A percentile compares a stretch with the other conserved stretches of the same genome.
Evolutionary conservation across 1,140 invertebrate genomes (phyloP).

Genomic region (Drosophila santomea): DNA sequence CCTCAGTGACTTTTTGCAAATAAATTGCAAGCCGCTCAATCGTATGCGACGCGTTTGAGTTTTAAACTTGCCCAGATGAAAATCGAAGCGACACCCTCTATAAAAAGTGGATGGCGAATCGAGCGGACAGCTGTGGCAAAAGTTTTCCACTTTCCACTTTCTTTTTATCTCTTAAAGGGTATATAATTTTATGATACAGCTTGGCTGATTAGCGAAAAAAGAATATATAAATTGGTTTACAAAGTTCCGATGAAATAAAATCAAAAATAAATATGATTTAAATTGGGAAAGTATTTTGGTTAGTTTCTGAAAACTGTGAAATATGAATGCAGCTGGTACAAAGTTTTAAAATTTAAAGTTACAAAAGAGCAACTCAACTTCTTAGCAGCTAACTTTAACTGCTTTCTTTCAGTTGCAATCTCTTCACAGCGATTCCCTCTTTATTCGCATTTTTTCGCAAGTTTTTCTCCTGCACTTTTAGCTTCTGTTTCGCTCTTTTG

Average conservation of each 20-base stretch:
- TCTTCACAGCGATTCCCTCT: conserved; percentile 24
- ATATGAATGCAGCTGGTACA: background rate
- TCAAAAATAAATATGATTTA: no score
- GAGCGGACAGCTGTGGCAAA: conserved; percentile 33
- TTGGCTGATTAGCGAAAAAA: background rate
- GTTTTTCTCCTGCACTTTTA: conserved; percentile 59
- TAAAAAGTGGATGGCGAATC: conserved; percentile 5
- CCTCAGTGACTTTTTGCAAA: conserved; percentile 70
- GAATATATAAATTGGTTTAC: background rate
- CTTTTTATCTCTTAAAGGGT: conserved; percentile 2
- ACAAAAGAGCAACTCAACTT: conserved; percentile 29
- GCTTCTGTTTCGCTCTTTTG: conserved; percentile 4
- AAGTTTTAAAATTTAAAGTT: background rate
- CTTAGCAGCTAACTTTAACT: conserved; percentile 13
- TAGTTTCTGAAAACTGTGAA: background rate
- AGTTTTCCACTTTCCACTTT: conserved; percentile 16
- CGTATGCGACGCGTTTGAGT: conserved; percentile 33
- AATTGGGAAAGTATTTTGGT: no score
- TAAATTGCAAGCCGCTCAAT: conserved; percentile 49
- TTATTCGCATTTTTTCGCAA: conserved; percentile 44
- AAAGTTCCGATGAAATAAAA: no score
- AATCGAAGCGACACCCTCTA: conserved; percentile 42
- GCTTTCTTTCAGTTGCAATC: conserved; percentile 18
- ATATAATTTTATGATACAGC: background rate
- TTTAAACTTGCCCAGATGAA: conserved; percentile 48